A percentile compares a stretch with the other conserved stretches of the same genome.
These are phyloP conservation scores for Psilanteris sp. DNA, from an alignment of 1,140 invertebrate species.

Conservation along the genomic window DNA sequence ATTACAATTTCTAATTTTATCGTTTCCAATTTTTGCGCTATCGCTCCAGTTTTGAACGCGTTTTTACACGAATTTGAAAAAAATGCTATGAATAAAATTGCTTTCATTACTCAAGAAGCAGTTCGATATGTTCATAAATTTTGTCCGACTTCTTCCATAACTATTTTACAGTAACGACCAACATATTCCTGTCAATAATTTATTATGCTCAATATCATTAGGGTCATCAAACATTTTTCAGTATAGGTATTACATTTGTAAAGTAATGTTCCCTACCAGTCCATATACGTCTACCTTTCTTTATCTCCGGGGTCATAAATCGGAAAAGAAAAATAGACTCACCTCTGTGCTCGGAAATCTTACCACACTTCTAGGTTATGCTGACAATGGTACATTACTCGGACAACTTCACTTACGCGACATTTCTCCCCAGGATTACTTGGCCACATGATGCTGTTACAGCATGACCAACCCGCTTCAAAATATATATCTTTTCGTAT, in stretches of 20 bases:
- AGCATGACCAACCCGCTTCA: constrained; percentile 2
- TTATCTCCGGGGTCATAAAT: constrained; percentile 41
- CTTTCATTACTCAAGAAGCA: neutral
- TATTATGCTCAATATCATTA: constrained; percentile 34
- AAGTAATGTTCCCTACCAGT: constrained; percentile 10
- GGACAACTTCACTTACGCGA: constrained; percentile 29
- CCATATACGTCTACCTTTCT: constrained; percentile 32
- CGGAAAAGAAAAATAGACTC: constrained; percentile 36
- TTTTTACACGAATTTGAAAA: too few species aligned
- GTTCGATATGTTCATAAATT: constrained; percentile 11
- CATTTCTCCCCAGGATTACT: constrained; percentile 19
- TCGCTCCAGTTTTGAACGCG: too few species aligned
- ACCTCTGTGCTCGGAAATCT: constrained; percentile 10
- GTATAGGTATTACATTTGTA: constrained; percentile 30
- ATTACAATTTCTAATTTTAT: too few species aligned
- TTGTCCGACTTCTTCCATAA: neutral
- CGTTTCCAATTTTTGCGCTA: too few species aligned
- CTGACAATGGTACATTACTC: constrained; percentile 31
- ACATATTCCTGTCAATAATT: constrained; percentile 19
- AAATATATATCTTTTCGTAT: constrained; percentile 4
- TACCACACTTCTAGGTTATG: constrained; percentile 23
- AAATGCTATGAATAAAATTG: neutral
- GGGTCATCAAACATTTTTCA: constrained; percentile 33
- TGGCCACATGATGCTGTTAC: constrained; percentile 18
- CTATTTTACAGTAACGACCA: constrained; percentile 7